A percentile compares a stretch with the other conserved stretches of the same genome.
These are phyloP conservation scores for Latheticus oryzae DNA, from an alignment of 2,888 invertebrate genomes.

Conservation along the genomic window DNA sequence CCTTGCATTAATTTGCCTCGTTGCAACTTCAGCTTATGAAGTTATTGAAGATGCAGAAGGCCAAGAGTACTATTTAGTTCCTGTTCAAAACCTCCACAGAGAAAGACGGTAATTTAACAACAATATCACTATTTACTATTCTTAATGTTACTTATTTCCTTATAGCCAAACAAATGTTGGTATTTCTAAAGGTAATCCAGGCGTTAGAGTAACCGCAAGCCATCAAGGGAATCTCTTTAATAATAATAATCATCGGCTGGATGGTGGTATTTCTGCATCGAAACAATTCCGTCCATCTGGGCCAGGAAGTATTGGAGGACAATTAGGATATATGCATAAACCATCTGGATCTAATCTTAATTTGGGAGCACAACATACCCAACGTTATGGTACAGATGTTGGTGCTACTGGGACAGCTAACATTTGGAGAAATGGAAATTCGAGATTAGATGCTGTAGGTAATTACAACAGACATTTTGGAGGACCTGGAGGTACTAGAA, in stretches of 20 bases:
- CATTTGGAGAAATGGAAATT: slow-evolving; percentile 49
- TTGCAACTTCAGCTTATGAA: slow-evolving; percentile 30
- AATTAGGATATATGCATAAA: slow-evolving; percentile 50
- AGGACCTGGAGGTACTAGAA: slow-evolving; percentile 50
- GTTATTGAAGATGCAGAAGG: slow-evolving; percentile 40
- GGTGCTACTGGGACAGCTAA: slow-evolving; percentile 49
- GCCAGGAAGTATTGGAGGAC: slow-evolving; percentile 51
- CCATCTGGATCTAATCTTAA: slow-evolving; percentile 51
- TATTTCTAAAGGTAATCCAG: slow-evolving; percentile 3
- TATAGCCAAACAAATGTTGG: slow-evolving; percentile 17
- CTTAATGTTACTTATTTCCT: not conserved
- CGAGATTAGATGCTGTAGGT: slow-evolving; percentile 50
- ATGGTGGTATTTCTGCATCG: slow-evolving; percentile 49
- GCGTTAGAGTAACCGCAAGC: slow-evolving; percentile 38
- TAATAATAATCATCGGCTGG: slow-evolving; percentile 48
- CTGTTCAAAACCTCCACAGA: slow-evolving; percentile 30
- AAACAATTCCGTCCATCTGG: slow-evolving; percentile 51
- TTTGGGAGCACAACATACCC: slow-evolving; percentile 47
- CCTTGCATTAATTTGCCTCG: slow-evolving; percentile 11
- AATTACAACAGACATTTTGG: slow-evolving; percentile 52
- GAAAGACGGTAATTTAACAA: slow-evolving; percentile 42
- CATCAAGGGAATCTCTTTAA: slow-evolving; percentile 50
- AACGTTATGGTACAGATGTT: slow-evolving; percentile 51
- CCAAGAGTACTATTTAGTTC: slow-evolving; percentile 42
- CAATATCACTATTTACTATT: not conserved